These are phyloP conservation scores for Rhizomys pruinosus DNA, from an alignment of 2,113 vertebrate genomes.

Conservation along the genomic window DNA sequence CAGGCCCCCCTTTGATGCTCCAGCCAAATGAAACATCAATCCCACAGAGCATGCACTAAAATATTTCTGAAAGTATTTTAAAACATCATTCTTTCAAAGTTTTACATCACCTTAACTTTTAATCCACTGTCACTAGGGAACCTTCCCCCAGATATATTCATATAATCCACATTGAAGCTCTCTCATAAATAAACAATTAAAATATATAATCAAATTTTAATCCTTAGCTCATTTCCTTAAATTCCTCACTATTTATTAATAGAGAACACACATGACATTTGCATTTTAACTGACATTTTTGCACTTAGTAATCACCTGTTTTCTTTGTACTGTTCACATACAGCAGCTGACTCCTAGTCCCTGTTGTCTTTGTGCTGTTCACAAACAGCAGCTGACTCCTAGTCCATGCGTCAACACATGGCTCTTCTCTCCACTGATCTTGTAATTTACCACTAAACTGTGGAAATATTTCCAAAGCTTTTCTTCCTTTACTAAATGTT, in stretches of 20 bases:
- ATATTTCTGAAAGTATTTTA: background rate
- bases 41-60: background rate
- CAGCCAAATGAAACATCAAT: no score
- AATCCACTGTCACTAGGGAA: background rate
- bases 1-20: no score
- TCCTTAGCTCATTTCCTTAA: constrained; percentile 63
- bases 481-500: background rate
- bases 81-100: background rate
- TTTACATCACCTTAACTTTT: constrained; percentile 39
- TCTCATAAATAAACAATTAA: constrained; percentile 71
- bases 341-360: background rate
- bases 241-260: constrained; percentile 73
- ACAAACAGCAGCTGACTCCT: constrained; percentile 13
- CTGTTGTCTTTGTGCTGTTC: constrained; percentile 23
- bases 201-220: constrained; percentile 69
- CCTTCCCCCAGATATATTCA: constrained; percentile 6
- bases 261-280: constrained; percentile 61
- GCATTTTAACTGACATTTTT: constrained; percentile 70
- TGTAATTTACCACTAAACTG: constrained; percentile 17
- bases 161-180: constrained; percentile 55
- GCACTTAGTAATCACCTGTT: constrained; percentile 42
- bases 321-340: background rate
- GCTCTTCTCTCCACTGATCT: background rate
- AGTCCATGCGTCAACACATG: background rate
- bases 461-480: constrained; percentile 12